Evolutionary conservation across 2,113 vertebrate genomes (phyloP).

Genomic region (Macquaria australasica): DNA sequence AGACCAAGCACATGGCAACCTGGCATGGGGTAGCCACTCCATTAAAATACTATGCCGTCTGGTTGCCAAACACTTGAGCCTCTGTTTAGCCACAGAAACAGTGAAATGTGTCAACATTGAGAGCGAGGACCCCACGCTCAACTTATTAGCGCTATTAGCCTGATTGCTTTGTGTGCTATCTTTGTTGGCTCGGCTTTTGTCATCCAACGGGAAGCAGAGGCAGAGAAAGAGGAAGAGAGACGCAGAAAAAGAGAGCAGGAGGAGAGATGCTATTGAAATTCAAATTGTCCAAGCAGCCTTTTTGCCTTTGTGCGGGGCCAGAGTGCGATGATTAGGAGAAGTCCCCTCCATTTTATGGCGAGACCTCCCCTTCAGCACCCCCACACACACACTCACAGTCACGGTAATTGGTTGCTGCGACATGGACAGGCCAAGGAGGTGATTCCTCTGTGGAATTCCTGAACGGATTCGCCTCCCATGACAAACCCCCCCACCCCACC

Average conservation of each 20-base stretch:
- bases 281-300: slow-evolving; percentile 78
- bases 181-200: slow-evolving; percentile 83
- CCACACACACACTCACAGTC: slow-evolving; percentile 53
- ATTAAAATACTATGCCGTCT: slow-evolving; percentile 74
- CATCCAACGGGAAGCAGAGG: slow-evolving; percentile 48
- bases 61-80: slow-evolving; percentile 84
- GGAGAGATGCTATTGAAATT: slow-evolving; percentile 82
- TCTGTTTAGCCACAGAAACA: slow-evolving; percentile 85
- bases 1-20: slow-evolving; percentile 77
- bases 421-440: slow-evolving; percentile 77
- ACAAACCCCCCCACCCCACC: slow-evolving; percentile 34
- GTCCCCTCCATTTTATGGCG: slow-evolving; percentile 73
- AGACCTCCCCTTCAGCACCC: slow-evolving; percentile 62
- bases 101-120: slow-evolving; percentile 84
- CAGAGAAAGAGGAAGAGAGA: slow-evolving; percentile 60
- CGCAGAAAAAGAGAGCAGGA: slow-evolving; percentile 55
- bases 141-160: slow-evolving; percentile 87
- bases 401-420: slow-evolving; percentile 79
- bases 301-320: slow-evolving; percentile 79
- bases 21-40: slow-evolving; percentile 76
- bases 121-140: slow-evolving; percentile 80
- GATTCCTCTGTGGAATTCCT: slow-evolving; percentile 81
- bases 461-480: slow-evolving; percentile 59
- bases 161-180: slow-evolving; percentile 82
- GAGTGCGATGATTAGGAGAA: slow-evolving; percentile 83